Conservation (phyloP, 2,113 vertebrate genomes). For the Microcebus ravelobensis region DNA sequence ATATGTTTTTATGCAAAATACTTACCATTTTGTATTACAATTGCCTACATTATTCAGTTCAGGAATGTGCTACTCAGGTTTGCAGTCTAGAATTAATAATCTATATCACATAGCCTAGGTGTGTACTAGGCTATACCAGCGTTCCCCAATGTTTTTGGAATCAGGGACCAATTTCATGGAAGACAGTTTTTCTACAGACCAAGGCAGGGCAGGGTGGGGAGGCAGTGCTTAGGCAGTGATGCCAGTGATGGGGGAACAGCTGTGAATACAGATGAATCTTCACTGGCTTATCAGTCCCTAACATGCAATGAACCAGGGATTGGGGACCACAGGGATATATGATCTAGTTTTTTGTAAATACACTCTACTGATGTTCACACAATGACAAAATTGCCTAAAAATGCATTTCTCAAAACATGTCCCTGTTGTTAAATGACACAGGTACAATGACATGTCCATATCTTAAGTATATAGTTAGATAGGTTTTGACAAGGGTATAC, state of each 20-base stretch:
- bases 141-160: too few relatives aligned
- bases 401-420: neutral
- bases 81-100: neutral
- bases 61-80: neutral
- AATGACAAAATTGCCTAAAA: neutral
- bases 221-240: too few relatives aligned
- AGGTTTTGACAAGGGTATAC: neutral
- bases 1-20: neutral
- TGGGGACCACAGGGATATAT: neutral
- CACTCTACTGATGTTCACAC: neutral
- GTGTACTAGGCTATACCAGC: neutral
- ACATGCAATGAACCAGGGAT: too few relatives aligned
- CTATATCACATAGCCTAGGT: neutral
- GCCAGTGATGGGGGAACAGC: too few relatives aligned
- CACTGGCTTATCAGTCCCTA: too few relatives aligned
- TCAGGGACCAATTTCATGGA: too few relatives aligned
- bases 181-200: too few relatives aligned
- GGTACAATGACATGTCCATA: neutral
- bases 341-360: neutral
- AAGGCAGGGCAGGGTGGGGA: too few relatives aligned
- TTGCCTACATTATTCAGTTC: neutral
- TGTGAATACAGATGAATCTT: too few relatives aligned
- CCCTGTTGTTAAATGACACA: neutral
- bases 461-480: neutral
- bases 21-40: neutral